phyloP scores from a whole-genome alignment of 1,140 invertebrate genomes.

The Macrostomum lignano region DNA sequence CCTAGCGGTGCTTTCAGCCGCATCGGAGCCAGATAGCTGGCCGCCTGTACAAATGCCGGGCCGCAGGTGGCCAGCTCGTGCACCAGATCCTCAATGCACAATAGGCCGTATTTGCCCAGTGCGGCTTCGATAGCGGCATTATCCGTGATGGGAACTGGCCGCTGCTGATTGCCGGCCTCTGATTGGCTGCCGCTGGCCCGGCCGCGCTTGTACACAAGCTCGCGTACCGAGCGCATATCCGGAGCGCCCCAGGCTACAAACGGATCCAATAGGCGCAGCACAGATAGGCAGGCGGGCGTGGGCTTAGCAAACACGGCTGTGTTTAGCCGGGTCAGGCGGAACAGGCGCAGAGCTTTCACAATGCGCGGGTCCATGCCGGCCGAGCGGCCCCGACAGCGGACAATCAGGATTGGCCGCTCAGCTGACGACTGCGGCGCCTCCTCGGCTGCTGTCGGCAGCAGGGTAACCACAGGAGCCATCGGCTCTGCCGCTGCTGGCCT shows the following conservation, averaged over 20 bases:
- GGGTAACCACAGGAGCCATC: too few relatives aligned
- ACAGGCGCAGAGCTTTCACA: constrained; percentile 72
- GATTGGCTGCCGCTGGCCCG: too few relatives aligned
- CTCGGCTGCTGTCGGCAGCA: too few relatives aligned
- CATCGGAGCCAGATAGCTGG: too few relatives aligned
- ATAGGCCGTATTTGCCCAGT: constrained; percentile 47
- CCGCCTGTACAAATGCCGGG: constrained; percentile 64
- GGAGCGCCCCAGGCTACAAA: constrained; percentile 93
- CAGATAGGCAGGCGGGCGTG: constrained; percentile 43
- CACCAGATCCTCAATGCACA: constrained; percentile 91
- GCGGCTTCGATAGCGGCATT: constrained; percentile 70
- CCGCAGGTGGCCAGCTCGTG: constrained; percentile 85
- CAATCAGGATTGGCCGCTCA: too few relatives aligned
- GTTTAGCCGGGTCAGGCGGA: constrained; percentile 80
- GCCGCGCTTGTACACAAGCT: constrained; percentile 86
- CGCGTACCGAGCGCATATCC: constrained; percentile 72
- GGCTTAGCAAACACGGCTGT: constrained; percentile 80
- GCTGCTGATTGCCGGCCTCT: constrained; percentile 48
- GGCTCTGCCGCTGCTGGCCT: too few relatives aligned
- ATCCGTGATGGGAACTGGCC: constrained; percentile 63
- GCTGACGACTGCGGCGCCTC: too few relatives aligned
- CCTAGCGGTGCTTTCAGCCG: too few relatives aligned
- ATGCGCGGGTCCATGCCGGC: constrained; percentile 38
- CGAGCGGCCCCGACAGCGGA: too few relatives aligned
- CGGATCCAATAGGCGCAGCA: constrained; percentile 71